Conservation (phyloP, 2,113 vertebrate species). For the Agelaius tricolor region DNA sequence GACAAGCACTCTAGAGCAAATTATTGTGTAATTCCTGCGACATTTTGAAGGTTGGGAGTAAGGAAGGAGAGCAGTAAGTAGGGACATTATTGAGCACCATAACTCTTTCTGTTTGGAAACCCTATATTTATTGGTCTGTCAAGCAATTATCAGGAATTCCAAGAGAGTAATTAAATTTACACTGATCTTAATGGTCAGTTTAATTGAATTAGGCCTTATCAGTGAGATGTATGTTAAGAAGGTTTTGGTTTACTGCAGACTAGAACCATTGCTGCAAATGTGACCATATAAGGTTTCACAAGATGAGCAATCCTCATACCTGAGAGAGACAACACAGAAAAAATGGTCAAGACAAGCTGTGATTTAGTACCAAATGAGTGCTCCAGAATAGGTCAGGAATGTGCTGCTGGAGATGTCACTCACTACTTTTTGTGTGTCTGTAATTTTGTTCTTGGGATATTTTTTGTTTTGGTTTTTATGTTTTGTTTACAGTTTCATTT, state of each 20-base stretch:
- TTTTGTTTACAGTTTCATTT: background rate
- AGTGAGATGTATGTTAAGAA: background rate
- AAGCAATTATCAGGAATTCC: background rate
- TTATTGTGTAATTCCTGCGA: background rate
- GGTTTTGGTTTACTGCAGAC: background rate
- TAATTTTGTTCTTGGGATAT: background rate
- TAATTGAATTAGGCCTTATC: constrained; percentile 24
- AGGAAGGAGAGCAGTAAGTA: background rate
- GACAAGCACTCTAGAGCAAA: background rate
- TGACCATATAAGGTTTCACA: background rate
- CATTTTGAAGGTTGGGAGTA: background rate
- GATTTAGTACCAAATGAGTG: background rate
- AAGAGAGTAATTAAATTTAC: background rate
- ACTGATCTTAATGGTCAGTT: background rate
- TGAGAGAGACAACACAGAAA: background rate
- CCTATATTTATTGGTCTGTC: background rate
- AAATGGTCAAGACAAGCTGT: background rate
- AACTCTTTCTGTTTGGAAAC: background rate
- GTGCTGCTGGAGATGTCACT: background rate
- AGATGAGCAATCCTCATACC: background rate
- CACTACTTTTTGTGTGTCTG: fast-evolving
- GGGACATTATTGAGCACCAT: background rate
- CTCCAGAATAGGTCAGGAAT: background rate
- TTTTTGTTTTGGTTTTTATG: background rate
- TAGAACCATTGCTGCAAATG: background rate